Base-by-base conservation (phyloP, 2,797 vertebrate genomes). In the Eremophila alpestris region DNA sequence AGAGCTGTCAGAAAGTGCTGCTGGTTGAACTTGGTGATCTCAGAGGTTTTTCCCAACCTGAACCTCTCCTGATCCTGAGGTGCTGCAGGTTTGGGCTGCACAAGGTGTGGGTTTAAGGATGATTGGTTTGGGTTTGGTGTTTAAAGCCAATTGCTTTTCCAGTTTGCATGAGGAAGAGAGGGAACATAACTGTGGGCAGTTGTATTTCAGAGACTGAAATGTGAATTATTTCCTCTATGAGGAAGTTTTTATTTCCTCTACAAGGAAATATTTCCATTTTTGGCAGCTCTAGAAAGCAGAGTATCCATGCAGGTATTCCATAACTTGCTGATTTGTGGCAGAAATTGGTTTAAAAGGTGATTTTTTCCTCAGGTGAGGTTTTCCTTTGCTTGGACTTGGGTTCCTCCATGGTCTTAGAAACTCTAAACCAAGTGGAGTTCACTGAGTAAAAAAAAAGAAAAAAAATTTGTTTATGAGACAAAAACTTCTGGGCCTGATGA, bases 61-160 rank as follows among this genome's bases (percentile, higher is more conserved):
- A 6, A 3, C 40, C 8, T 0, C 29, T 30, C 21, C 41, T 59
- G 14, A 5, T 18, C 9, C 60, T 2, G 0, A 22, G 24, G 68
- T 18, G 2, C 5, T 20, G 23, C 2, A 11, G 36, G 16, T 5
- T 49, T 19, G 13, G 27, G 29, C 46, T 63, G 40, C 40, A 1
- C 13, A 8, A 5, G 48, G 8, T 3, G 3, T 26, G 68, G 34
- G 22, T 48, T n/a, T 55, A 1, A 7, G 23, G 24, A 45, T 1
- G 8, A 3, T 20, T 13, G 4, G 2, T 27, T 41, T 1, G 34
- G 34, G 14, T 49, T 60, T 41, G 1, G 24, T 4, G 21, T 2
- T 41, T 5, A 38, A 38, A 38, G 11, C 38, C 38, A 38, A 3
- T 40, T 75, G 32, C 45, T 78, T 20, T 6, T 17, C 45, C 24